A percentile compares a stretch with the other conserved stretches of the same genome.
These are phyloP conservation scores for Cecidostiba fungosa DNA, from an alignment of 2,888 invertebrate genomes.

Conservation along the genomic window DNA sequence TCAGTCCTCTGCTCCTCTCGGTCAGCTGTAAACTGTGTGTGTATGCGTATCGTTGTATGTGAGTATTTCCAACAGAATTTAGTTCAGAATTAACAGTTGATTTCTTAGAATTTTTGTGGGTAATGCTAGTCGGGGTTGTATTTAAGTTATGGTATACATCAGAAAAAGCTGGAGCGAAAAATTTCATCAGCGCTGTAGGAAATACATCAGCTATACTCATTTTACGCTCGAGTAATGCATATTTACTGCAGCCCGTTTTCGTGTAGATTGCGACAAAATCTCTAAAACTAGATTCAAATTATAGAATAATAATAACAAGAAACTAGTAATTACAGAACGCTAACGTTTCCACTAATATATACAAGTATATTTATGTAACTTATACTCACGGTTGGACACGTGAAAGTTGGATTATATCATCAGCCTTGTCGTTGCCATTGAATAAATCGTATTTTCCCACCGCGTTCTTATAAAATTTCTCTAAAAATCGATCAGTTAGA, in stretches of 20 bases:
- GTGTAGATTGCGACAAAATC: neutral
- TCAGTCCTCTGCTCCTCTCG: too few species aligned
- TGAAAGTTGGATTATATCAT: conserved; percentile 39
- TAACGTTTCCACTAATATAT: conserved; percentile 12
- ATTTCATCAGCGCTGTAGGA: neutral
- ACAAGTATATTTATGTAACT: conserved; percentile 7
- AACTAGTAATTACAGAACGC: conserved; percentile 22
- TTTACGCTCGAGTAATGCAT: conserved; percentile 18
- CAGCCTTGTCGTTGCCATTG: neutral
- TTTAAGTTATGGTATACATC: neutral
- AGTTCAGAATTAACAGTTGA: too few species aligned
- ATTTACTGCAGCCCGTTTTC: conserved; percentile 5
- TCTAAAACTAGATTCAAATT: conserved; percentile 18
- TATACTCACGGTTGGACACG: neutral
- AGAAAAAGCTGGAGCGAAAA: neutral
- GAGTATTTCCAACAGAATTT: too few species aligned
- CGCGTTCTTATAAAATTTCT: too few species aligned
- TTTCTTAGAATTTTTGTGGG: neutral
- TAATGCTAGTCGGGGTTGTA: neutral
- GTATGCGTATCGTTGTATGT: too few species aligned
- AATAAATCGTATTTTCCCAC: neutral
- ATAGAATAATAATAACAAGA: conserved; percentile 24
- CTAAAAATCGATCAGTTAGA: neutral
- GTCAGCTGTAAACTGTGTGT: too few species aligned
- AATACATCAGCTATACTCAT: neutral